phyloP scores from a whole-genome alignment of 2,888 invertebrate genomes.

The Scaptomyza tumidula region DNA sequence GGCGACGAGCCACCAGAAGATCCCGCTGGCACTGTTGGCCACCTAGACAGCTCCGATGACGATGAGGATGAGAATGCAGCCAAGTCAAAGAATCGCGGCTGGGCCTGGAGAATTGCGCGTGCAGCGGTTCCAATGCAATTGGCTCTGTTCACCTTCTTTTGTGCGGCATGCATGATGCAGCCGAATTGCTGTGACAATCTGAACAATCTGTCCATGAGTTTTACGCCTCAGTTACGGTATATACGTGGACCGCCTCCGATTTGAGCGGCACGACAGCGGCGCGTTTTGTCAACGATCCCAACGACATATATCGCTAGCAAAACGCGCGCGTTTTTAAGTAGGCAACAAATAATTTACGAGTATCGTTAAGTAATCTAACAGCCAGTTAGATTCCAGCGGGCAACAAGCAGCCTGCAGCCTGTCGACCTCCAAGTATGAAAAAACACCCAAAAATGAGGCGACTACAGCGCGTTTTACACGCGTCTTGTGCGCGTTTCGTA shows the following conservation, averaged over 20 bases:
- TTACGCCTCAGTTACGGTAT: slow-evolving; percentile 90
- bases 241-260: slow-evolving; percentile 91
- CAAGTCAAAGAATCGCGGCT: slow-evolving; percentile 76
- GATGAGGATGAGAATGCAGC: slow-evolving; percentile 59
- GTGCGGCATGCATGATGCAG: slow-evolving; percentile 89
- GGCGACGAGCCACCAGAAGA: slow-evolving; percentile 79
- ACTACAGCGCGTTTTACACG: slow-evolving; percentile 23
- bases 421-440: slow-evolving; percentile 11
- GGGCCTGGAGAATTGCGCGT: slow-evolving; percentile 89
- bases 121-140: slow-evolving; percentile 90
- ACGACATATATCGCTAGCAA: not conserved
- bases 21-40: slow-evolving; percentile 46
- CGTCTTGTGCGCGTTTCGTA: slow-evolving; percentile 17
- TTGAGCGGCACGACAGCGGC: slow-evolving; percentile 83
- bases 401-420: slow-evolving; percentile 7
- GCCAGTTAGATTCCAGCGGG: slow-evolving; percentile 32
- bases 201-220: slow-evolving; percentile 89
- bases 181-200: slow-evolving; percentile 91
- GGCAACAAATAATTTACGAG: slow-evolving; percentile 47
- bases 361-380: slow-evolving; percentile 45
- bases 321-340: slow-evolving; percentile 50
- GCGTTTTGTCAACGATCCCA: slow-evolving; percentile 20
- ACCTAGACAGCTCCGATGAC: slow-evolving; percentile 64
- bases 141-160: slow-evolving; percentile 88
- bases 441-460: slow-evolving; percentile 22